These are phyloP conservation scores for Microcebus jonahi DNA, from an alignment of 2,113 vertebrate species.

Conservation along the genomic window DNA sequence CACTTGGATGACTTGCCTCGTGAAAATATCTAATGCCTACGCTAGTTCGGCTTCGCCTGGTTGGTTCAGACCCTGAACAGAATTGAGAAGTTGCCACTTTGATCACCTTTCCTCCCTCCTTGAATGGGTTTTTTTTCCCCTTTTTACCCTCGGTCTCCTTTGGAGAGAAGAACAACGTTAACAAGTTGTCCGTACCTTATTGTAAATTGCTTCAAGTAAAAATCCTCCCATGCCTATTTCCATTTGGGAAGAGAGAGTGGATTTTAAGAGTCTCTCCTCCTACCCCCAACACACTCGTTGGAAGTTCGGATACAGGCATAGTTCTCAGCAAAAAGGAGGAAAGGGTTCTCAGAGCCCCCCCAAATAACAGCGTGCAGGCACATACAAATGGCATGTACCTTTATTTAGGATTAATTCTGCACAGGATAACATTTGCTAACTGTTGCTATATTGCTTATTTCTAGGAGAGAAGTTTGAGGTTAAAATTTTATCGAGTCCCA, in stretches of 20 bases:
- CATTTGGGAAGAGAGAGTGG: background rate
- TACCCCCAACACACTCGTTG: background rate
- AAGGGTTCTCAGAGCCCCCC: background rate
- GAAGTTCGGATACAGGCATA: background rate
- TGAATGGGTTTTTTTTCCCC: background rate
- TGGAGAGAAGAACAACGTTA: background rate
- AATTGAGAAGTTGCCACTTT: background rate
- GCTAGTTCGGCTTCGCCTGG: too few relatives aligned
- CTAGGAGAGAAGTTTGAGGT: background rate
- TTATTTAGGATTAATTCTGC: background rate
- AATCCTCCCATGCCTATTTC: background rate
- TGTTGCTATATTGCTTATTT: background rate
- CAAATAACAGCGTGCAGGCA: background rate
- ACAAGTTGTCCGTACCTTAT: background rate
- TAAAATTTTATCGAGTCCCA: background rate
- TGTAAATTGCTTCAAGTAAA: conserved; percentile 4
- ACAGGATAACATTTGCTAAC: background rate
- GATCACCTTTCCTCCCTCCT: background rate
- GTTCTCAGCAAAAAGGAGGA: background rate
- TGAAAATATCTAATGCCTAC: background rate
- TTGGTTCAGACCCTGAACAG: background rate
- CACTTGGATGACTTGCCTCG: background rate
- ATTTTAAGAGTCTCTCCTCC: background rate
- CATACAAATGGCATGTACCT: background rate
- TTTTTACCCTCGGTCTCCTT: background rate